Conservation (phyloP, 1,140 invertebrate genomes). For the Drosophila pachea region DNA sequence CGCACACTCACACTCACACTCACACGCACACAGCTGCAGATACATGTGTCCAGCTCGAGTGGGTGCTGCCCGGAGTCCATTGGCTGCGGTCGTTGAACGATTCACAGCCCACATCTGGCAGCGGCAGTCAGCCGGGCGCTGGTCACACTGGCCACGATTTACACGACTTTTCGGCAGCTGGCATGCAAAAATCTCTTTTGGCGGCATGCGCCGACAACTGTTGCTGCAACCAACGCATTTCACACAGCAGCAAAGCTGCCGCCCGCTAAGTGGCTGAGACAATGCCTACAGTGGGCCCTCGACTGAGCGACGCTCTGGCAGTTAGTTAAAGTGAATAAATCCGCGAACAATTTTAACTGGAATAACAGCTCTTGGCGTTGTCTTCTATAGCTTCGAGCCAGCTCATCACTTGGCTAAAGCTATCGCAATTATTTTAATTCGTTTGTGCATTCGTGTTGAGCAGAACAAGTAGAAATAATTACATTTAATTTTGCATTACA, state of each 20-base stretch:
- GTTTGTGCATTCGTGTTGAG: conserved; percentile 41
- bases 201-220: conserved; percentile 44
- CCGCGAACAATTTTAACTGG: no score
- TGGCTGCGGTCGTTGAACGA: conserved; percentile 23
- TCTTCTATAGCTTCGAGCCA: no score
- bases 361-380: no score
- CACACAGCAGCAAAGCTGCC: conserved; percentile 16
- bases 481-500: conserved; percentile 70
- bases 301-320: no score
- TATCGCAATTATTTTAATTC: conserved; percentile 61
- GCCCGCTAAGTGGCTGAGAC: conserved; percentile 11
- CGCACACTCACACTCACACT: no score
- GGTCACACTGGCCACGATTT: conserved; percentile 54
- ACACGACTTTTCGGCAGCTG: conserved; percentile 70
- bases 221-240: conserved; percentile 26
- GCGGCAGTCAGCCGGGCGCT: conserved; percentile 3
- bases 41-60: conserved; percentile 6
- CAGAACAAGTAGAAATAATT: conserved; percentile 51
- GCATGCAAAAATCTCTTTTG: conserved; percentile 53
- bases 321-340: no score
- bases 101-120: conserved; percentile 41
- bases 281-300: conserved; percentile 36
- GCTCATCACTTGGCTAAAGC: neutral
- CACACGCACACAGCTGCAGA: conserved; percentile 9
- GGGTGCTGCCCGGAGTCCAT: neutral